Conservation (phyloP, 2,888 invertebrate species). For the Pantelozetes paolii region DNA sequence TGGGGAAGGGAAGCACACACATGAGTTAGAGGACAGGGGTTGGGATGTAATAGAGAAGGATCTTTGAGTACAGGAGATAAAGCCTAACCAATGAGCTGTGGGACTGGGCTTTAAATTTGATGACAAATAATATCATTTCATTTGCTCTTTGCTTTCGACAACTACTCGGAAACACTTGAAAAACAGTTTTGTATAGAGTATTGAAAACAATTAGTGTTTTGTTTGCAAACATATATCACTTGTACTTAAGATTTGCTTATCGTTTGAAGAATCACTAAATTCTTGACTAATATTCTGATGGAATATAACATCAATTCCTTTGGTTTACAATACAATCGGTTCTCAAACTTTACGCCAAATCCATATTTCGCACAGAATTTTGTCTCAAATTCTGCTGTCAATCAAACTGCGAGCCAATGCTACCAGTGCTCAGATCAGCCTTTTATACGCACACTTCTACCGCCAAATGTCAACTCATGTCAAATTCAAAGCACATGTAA, state of each 20-base stretch:
- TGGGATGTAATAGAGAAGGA: not conserved
- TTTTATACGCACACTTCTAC: not conserved
- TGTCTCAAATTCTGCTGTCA: not conserved
- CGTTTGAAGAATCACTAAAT: not conserved
- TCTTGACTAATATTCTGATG: not conserved
- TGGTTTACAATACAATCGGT: constrained; percentile 18
- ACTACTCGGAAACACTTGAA: constrained; percentile 4
- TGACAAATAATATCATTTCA: constrained; percentile 25
- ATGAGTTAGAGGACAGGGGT: not conserved
- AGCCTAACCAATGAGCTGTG: not conserved
- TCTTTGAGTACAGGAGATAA: constrained; percentile 6
- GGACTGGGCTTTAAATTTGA: constrained; percentile 13
- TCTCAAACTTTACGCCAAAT: not conserved
- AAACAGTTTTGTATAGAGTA: not conserved
- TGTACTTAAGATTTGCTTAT: not conserved
- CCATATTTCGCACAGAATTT: not conserved
- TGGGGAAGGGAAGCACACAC: not conserved
- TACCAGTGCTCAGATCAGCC: not conserved
- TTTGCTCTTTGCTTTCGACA: not conserved
- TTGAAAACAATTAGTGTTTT: not conserved
- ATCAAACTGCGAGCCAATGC: not conserved
- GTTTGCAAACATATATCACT: no score
- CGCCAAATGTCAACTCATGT: constrained; percentile 10
- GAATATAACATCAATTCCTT: constrained; percentile 26
- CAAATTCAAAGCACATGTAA: constrained; percentile 5